Base-by-base conservation (phyloP, 2,888 invertebrate genomes). In the Trissoscelio sp. region DNA sequence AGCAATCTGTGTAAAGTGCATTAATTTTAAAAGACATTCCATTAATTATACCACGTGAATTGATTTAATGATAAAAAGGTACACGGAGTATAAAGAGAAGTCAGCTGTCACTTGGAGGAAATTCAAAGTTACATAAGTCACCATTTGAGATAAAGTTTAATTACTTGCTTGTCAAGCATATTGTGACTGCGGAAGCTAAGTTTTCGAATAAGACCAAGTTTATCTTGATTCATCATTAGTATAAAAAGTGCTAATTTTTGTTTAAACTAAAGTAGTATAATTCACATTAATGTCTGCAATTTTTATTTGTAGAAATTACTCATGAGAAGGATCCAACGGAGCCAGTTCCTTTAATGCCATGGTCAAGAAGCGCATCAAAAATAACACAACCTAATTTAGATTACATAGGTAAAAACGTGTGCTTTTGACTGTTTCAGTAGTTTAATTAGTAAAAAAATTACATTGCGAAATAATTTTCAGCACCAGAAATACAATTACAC, bases 371-470 rank as follows among this genome's bases (percentile, higher is more conserved):
- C 89, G 93, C 96, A 77, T 96, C 98, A 0, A 97, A 97, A 92
- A 95, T 97, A 94, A 95, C 96, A 4, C 99, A 99, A 92, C 98
- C 99, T 0, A 96, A 97, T 92, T 94, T 99, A 82, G 98, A 99
- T 92, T 99, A 95, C 89, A 94, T 95, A 88, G 96, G 97, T 97
- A 93, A 46, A 42, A 70, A 51, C 5, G n/a, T 20, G 37, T 31
- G 28, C 16, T 60, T 11, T 42, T 42, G 24, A 46, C 34, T 34
- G 1, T 34, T 34, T n/a, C n/a, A n/a, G n/a, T n/a, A n/a, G n/a
- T n/a, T n/a, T n/a, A n/a, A n/a, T n/a, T n/a, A n/a, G n/a, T n/a
- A n/a, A n/a, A n/a, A n/a, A n/a, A n/a, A n/a, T n/a, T n/a, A n/a
- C n/a, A n/a, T n/a, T n/a, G n/a, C 5, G 14, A 12, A 14, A 4